phyloP scores from a whole-genome alignment of 2,113 vertebrate species.

The Helogale parvula region DNA sequence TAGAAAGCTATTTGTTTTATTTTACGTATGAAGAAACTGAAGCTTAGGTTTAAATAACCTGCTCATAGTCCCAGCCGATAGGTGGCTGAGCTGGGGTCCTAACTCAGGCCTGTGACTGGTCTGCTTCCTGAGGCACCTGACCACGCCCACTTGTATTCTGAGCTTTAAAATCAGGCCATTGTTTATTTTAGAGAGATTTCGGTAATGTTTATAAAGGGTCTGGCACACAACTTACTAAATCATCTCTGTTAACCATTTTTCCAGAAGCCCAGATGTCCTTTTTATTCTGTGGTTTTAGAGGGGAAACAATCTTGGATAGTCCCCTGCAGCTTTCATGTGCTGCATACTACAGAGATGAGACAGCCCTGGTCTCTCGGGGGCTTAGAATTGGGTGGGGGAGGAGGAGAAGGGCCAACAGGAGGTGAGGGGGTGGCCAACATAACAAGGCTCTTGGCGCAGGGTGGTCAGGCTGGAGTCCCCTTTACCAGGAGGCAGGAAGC shows the following conservation, averaged over 20 bases:
- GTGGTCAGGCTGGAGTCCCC: not conserved
- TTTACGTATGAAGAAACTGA: slow-evolving; percentile 7
- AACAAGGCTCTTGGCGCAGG: not conserved
- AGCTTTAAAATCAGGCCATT: not conserved
- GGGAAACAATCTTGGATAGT: not conserved
- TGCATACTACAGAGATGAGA: not conserved
- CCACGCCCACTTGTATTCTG: not conserved
- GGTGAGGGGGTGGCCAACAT: not conserved
- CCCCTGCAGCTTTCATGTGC: not conserved
- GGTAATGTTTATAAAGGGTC: not conserved
- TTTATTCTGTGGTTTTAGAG: slow-evolving; percentile 48
- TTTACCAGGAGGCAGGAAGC: not conserved
- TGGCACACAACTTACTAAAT: not conserved
- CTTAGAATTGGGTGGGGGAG: not conserved
- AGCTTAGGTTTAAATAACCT: not conserved
- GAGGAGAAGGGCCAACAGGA: too few relatives aligned
- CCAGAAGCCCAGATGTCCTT: not conserved
- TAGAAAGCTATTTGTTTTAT: not conserved
- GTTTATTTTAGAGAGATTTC: not conserved
- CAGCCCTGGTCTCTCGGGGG: not conserved
- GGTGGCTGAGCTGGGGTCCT: not conserved
- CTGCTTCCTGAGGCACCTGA: not conserved
- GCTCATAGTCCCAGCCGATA: not conserved
- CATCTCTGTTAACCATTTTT: not conserved
- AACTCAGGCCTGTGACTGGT: not conserved